Conservation (phyloP, 1,140 invertebrate genomes). For the Platyura marginata region DNA sequence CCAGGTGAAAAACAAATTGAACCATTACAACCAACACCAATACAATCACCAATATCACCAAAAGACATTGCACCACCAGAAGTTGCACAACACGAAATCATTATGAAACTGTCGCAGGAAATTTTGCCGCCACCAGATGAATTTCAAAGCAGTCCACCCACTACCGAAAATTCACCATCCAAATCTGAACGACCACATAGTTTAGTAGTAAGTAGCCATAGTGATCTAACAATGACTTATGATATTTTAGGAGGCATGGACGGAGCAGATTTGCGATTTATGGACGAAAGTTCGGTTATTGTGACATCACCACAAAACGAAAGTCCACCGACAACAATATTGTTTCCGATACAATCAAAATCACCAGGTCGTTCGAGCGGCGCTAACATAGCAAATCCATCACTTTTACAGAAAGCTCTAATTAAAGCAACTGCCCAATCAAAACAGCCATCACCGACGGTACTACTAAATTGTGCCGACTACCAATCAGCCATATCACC, state of each 20-base stretch:
- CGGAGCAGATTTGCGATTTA: constrained; percentile 61
- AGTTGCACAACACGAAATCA: constrained; percentile 26
- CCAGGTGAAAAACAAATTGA: background rate
- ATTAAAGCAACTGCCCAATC: constrained; percentile 40
- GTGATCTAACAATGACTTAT: constrained; percentile 34
- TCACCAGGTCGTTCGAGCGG: constrained; percentile 26
- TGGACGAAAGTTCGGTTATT: constrained; percentile 79
- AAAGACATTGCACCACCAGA: constrained; percentile 22
- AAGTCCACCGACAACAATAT: constrained; percentile 47
- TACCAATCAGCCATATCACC: constrained; percentile 3
- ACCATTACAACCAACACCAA: constrained; percentile 8
- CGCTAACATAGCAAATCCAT: constrained; percentile 23
- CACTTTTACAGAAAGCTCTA: constrained; percentile 45
- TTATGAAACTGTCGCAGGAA: constrained; percentile 34
- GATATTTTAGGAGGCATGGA: constrained; percentile 60
- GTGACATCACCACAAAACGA: constrained; percentile 55
- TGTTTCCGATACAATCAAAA: constrained; percentile 29
- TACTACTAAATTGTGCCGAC: constrained; percentile 17
- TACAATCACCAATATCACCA: constrained; percentile 19
- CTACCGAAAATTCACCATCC: constrained; percentile 37
- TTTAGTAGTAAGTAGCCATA: constrained; percentile 12
- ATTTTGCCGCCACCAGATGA: constrained; percentile 57
- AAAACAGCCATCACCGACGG: constrained; percentile 7
- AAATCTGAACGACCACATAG: constrained; percentile 30
- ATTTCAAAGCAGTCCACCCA: constrained; percentile 44